These are phyloP conservation scores for Mormyrops boulengeri DNA, from an alignment of 2,797 vertebrate genomes.

Conservation along the genomic window DNA sequence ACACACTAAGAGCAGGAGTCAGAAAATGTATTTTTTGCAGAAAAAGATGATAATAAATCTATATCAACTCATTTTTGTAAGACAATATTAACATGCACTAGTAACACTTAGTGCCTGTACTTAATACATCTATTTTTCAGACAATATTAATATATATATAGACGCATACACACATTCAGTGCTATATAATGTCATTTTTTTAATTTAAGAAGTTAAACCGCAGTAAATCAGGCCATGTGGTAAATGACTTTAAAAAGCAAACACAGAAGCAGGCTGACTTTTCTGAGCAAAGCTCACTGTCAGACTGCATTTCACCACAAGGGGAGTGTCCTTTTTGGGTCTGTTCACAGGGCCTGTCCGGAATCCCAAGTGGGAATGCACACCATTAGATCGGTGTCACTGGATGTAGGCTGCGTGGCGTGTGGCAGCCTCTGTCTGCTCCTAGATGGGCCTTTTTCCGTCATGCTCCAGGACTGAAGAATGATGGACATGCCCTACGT, in stretches of 20 bases:
- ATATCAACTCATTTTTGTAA: not conserved
- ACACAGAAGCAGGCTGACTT: not conserved
- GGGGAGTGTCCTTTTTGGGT: not conserved
- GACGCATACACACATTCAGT: not conserved
- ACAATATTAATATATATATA: not conserved
- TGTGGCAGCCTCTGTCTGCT: not conserved
- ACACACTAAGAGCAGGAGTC: not conserved
- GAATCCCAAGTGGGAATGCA: not conserved
- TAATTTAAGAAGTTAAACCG: not conserved
- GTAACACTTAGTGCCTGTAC: not conserved
- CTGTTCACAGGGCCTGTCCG: not conserved
- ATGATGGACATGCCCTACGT: not conserved
- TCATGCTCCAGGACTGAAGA: not conserved
- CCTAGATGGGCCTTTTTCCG: not conserved
- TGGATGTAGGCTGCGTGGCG: not conserved
- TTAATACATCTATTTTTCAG: not conserved
- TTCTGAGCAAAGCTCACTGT: not conserved
- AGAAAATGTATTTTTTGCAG: not conserved
- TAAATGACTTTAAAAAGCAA: not conserved
- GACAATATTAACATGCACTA: not conserved
- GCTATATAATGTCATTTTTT: not conserved
- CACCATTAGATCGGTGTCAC: not conserved
- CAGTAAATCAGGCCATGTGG: not conserved
- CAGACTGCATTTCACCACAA: not conserved
- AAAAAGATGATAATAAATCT: not conserved